Conservation (phyloP, 2,888 invertebrate genomes). For the Synanthedon tipuliformis region DNA sequence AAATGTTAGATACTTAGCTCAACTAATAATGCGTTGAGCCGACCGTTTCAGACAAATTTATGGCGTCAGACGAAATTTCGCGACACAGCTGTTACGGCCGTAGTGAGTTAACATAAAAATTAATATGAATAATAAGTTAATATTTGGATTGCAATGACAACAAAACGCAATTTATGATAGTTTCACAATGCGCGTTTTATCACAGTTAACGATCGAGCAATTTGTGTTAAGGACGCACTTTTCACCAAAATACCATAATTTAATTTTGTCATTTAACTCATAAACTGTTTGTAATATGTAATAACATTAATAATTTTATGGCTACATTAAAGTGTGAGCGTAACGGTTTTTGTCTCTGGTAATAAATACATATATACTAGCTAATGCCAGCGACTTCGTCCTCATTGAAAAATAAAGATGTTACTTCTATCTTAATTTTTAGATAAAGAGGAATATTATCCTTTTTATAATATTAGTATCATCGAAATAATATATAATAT, state of each 20-base stretch:
- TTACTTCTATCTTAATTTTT: too few relatives aligned
- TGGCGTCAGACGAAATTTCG: too few relatives aligned
- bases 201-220: slow-evolving; percentile 7
- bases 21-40: background rate
- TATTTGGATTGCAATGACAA: slow-evolving; percentile 4
- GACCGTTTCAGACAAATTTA: background rate
- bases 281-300: too few relatives aligned
- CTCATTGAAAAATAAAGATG: too few relatives aligned
- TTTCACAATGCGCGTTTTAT: slow-evolving; percentile 7
- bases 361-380: background rate
- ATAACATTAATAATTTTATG: too few relatives aligned
- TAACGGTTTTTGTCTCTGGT: background rate
- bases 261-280: background rate
- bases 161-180: slow-evolving; percentile 1
- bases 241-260: slow-evolving; percentile 1
- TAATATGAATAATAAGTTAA: slow-evolving; percentile 1
- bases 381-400: too few relatives aligned
- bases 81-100: too few relatives aligned
- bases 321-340: background rate
- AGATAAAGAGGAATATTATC: too few relatives aligned
- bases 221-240: slow-evolving; percentile 9
- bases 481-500: too few relatives aligned
- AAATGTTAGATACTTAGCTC: background rate
- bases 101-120: too few relatives aligned
- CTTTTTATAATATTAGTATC: too few relatives aligned